Evolutionary conservation across 2,113 vertebrate genomes (phyloP), one percentile per base, ranked within the genome.

Genomic region (Bubo scandiacus): DNA sequence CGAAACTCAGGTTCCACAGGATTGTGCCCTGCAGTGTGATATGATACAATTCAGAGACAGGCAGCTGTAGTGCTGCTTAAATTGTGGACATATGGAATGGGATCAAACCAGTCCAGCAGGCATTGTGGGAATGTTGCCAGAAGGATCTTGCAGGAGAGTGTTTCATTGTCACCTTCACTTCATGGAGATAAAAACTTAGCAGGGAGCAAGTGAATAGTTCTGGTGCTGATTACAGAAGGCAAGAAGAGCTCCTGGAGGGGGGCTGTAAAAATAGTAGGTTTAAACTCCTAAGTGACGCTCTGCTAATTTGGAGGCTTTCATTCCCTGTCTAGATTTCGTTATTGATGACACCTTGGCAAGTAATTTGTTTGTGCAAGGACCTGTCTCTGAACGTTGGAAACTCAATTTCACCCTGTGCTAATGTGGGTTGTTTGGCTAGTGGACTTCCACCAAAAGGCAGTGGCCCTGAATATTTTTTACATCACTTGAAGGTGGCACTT

Each of bases 161-260:
- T 95, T 97, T 97, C 95, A 88, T 96, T 97, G 97, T 98, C 98
- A 98, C 98, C 97, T 98, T 98, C 92, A 88, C 92, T 97, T 97
- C 71, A 58, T 36, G 49, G 47, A 97, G 97, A 97, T 95, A 97
- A 98, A 97, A 96, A 92, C 90, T 95, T 97, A 97, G 97, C 61
- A 38, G 94, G 91, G 67, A 97, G 74, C 61, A 95, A 97, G 96
- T 63, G 96, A 95, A 87, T 86, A 85, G 20, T 94, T 96, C 83
- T 94, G 87, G 67, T 95, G 91, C 90, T 97, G 97, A 97, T 97
- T 96, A 96, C 47, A 94, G 91, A 95, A 97, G 75, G 75, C 63
- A 94, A 95, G 82, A 92, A 57, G 40, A 94, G 81, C 47, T 98
- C 94, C 86, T 95, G 79, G 68, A 92, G 71, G 40, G 54, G 95